Evolutionary conservation across 2,113 vertebrate genomes (phyloP).

Genomic region (Xenopus borealis): DNA sequence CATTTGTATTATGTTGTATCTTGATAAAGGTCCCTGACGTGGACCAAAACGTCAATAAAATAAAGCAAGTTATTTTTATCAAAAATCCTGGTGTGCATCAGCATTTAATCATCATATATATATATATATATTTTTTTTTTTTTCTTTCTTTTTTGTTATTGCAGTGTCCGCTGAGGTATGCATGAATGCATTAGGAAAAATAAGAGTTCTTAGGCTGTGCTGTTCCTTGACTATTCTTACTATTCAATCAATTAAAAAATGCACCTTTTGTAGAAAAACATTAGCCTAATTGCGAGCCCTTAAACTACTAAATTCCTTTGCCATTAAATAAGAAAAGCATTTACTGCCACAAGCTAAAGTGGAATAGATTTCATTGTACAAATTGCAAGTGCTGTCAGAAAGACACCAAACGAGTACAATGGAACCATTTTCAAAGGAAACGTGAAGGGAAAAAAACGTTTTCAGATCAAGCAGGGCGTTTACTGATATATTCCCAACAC

Average conservation of each 20-base stretch:
- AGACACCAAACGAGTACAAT: conserved; percentile 38
- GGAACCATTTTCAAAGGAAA: conserved; percentile 29
- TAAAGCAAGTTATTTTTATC: too few species aligned
- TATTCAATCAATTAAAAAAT: conserved; percentile 19
- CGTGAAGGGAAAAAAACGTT: conserved; percentile 10
- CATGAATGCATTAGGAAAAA: not conserved
- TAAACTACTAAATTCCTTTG: conserved; percentile 10
- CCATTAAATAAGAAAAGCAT: conserved; percentile 30
- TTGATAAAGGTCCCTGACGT: too few species aligned
- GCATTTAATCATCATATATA: too few species aligned
- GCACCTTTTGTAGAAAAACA: conserved; percentile 11
- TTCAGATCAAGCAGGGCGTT: conserved; percentile 28
- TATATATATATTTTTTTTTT: too few species aligned
- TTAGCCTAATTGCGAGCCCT: conserved; percentile 33
- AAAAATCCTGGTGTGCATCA: too few species aligned
- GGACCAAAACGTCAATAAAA: too few species aligned
- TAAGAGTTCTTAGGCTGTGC: not conserved
- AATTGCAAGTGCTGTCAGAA: conserved; percentile 37
- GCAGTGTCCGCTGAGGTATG: too few species aligned
- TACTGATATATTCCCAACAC: conserved; percentile 41
- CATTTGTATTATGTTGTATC: too few species aligned
- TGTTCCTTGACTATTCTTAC: conserved; percentile 20
- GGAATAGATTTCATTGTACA: conserved; percentile 41
- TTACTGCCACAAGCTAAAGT: conserved; percentile 32
- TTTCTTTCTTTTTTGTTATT: too few species aligned